These are phyloP conservation scores for Phoebastria nigripes DNA, from an alignment of 2,797 vertebrate species.

Conservation along the genomic window DNA sequence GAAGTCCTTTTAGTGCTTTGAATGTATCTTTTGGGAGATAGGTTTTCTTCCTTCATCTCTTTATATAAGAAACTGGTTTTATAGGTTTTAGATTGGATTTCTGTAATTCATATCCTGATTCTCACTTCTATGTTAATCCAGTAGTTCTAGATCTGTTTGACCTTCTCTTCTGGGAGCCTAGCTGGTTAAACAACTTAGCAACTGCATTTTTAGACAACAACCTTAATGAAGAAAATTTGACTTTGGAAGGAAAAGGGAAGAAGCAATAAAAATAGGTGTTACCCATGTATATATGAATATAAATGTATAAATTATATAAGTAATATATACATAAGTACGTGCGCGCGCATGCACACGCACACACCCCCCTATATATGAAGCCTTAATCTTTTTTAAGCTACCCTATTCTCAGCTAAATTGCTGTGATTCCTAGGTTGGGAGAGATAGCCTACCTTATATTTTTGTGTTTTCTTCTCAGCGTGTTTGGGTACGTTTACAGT, in stretches of 20 bases:
- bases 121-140: neutral
- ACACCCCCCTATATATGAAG: neutral
- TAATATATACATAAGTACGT: too few relatives aligned
- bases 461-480: neutral
- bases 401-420: neutral
- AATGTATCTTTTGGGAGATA: neutral
- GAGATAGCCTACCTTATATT: neutral
- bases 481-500: neutral
- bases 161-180: neutral
- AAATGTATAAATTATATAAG: neutral
- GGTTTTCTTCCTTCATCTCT: neutral
- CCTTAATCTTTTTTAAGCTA: neutral
- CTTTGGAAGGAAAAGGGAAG: neutral
- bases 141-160: neutral
- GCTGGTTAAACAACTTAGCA: neutral
- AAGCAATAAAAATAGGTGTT: neutral
- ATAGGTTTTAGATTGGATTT: neutral
- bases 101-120: neutral
- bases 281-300: neutral
- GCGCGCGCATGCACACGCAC: accelerated
- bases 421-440: neutral
- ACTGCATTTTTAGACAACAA: neutral
- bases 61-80: neutral
- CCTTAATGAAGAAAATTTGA: neutral
- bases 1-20: neutral